phyloP scores from a whole-genome alignment of 2,797 vertebrate genomes.

The Cygnus olor region DNA sequence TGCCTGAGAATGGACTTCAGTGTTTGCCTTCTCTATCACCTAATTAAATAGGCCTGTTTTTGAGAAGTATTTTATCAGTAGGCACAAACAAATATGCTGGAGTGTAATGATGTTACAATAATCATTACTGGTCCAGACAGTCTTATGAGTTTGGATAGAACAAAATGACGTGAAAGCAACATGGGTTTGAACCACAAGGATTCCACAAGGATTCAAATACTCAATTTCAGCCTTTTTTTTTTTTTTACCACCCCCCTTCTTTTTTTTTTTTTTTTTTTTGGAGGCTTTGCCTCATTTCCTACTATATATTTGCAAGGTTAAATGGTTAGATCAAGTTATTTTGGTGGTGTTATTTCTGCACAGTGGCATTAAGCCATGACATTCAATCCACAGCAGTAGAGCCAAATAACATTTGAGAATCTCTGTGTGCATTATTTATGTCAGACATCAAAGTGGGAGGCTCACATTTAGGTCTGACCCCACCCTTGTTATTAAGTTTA shows the following conservation, averaged over 20 bases:
- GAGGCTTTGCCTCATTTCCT: neutral
- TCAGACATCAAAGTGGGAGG: neutral
- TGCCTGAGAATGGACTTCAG: neutral
- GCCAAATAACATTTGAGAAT: neutral
- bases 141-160: neutral
- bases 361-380: neutral
- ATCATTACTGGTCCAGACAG: neutral
- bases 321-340: constrained; percentile 22
- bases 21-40: neutral
- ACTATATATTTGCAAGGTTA: constrained; percentile 8
- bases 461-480: neutral
- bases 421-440: neutral
- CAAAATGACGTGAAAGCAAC: neutral
- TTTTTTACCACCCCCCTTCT: neutral
- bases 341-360: constrained; percentile 33
- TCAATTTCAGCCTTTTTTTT: neutral
- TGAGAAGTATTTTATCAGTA: neutral
- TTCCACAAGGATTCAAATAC: neutral
- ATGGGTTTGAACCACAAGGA: neutral
- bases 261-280: neutral
- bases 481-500: constrained; percentile 8
- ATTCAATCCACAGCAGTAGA: constrained; percentile 19
- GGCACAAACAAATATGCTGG: neutral
- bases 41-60: neutral
- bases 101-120: neutral